These are phyloP conservation scores for Silvanus unidentatus DNA, from an alignment of 2,888 invertebrate genomes.

Conservation along the genomic window DNA sequence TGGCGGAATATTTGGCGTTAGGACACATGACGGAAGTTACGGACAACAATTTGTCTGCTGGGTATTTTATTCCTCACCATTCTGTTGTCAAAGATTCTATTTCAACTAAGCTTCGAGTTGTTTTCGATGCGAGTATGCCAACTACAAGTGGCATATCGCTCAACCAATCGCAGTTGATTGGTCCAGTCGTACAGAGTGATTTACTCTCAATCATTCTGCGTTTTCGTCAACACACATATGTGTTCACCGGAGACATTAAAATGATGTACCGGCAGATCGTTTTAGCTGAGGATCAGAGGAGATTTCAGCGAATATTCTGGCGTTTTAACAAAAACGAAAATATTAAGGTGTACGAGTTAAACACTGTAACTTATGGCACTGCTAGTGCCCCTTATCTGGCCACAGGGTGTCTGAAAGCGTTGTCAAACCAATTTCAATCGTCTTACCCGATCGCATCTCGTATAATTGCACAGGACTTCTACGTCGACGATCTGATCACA, in stretches of 20 bases:
- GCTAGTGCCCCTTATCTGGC: slow-evolving; percentile 4
- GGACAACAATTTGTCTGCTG: too few species aligned
- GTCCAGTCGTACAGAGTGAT: background rate
- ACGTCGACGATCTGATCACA: background rate
- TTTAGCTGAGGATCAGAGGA: background rate
- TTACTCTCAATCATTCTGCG: background rate
- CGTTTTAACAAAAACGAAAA: background rate
- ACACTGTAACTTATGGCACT: slow-evolving; percentile 12
- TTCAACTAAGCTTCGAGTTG: slow-evolving; percentile 2
- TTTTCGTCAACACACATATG: slow-evolving; percentile 1
- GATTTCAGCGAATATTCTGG: background rate
- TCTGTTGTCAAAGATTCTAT: background rate
- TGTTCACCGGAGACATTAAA: background rate
- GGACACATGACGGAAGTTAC: slow-evolving; percentile 1
- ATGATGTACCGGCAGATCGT: slow-evolving; percentile 1
- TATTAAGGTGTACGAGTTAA: background rate
- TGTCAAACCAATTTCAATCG: background rate
- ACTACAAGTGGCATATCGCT: background rate
- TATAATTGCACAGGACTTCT: background rate
- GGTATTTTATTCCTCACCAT: slow-evolving; percentile 1
- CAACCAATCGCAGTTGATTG: background rate
- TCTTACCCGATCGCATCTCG: background rate
- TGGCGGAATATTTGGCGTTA: background rate
- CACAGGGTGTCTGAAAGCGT: slow-evolving; percentile 2
- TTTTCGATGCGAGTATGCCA: background rate